Evolutionary conservation across 2,113 vertebrate species (phyloP), one percentile per base, ranked within the genome.

Genomic region (Silurus glanis): DNA sequence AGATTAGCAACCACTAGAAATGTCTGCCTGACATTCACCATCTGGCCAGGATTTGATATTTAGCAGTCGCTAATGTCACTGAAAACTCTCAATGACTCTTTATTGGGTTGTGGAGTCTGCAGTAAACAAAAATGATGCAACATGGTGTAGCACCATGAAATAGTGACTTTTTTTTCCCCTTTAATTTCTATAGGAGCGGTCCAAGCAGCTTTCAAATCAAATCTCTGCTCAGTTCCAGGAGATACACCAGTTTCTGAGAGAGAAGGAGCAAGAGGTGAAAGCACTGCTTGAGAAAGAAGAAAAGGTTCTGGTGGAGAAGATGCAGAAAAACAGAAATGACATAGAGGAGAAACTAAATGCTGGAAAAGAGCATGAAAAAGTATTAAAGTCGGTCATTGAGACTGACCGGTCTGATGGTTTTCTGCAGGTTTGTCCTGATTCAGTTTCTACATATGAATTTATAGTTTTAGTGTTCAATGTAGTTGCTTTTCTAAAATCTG

Each of bases 251-350:
- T 90, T 91, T 10, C 80, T 91, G 21, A 87, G 14, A 7, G 72
- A 86, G 47, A 88, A 85, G 49, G 91, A 92, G 62, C 74, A 91
- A 72, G 84, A 92, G 58, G 79, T 91, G 47, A 86, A 87, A 67
- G 79, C 84, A 49, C 51, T 75, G 25, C 79, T 90, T 79, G 58
- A 89, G 61, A 69, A 74, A 49, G 86, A 89, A 28, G 87, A 91
- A 80, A 84, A 55, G 37, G 80, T 49, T 14, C 45, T 82, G 58
- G 69, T 91, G 25, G 76, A 81, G 16, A 83, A 56, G 53, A 92
- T 92, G 90, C 81, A 87, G 59, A 86, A 61, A 25, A 90, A 90
- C 67, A 83, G 45, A 71, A 59, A 51, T 47, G 69, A 82, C 49
- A 91, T 92, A n/a, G 83, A 87, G 55, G 80, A 83, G 51, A 85